phyloP scores from a whole-genome alignment of 2,113 vertebrate genomes.

The Craseonycteris thonglongyai region DNA sequence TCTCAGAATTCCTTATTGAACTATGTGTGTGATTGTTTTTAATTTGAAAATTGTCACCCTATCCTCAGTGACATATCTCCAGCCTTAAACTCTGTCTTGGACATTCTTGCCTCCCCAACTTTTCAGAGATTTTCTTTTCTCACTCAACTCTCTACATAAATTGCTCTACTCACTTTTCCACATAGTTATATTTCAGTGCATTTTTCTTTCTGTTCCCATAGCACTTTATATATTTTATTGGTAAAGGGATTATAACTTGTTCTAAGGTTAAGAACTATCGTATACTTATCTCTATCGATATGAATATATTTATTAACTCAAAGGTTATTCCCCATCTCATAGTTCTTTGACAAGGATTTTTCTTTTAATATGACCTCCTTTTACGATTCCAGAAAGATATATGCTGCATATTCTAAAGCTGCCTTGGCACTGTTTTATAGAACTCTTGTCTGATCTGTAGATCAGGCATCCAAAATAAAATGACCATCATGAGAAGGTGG shows the following conservation, averaged over 20 bases:
- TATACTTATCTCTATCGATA: not conserved
- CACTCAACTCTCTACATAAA: not conserved
- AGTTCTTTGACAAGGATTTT: not conserved
- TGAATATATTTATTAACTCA: not conserved
- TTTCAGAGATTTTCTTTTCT: not conserved
- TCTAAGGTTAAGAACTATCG: not conserved
- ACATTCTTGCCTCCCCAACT: not conserved
- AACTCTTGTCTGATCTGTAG: not conserved
- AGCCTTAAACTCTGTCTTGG: not conserved
- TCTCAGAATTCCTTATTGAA: not conserved
- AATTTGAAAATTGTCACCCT: not conserved
- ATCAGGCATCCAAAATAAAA: constrained; percentile 11
- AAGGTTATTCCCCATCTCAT: not conserved
- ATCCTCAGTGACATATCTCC: not conserved
- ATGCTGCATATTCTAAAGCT: not conserved
- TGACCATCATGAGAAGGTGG: not conserved
- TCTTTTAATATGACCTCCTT: not conserved
- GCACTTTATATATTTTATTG: not conserved
- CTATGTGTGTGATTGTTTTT: not conserved
- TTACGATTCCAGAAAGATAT: not conserved
- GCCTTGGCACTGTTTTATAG: not conserved
- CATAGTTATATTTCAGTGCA: not conserved
- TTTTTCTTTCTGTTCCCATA: not conserved
- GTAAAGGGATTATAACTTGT: not conserved
- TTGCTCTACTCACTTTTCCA: not conserved